These are phyloP conservation scores for Dynastes tityus DNA, from an alignment of 2,888 invertebrate genomes.

Conservation along the genomic window DNA sequence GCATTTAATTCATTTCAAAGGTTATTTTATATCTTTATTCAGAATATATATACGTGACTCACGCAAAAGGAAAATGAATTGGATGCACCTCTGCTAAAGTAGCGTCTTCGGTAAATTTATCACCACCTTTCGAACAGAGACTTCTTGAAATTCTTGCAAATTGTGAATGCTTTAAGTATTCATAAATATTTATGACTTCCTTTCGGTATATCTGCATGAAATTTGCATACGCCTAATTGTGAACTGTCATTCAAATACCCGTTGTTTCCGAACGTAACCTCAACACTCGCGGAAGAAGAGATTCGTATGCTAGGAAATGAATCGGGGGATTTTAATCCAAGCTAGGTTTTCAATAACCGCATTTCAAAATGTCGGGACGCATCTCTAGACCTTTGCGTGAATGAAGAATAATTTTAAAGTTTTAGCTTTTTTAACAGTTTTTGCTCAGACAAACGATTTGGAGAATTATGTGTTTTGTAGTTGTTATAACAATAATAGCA, in stretches of 20 bases:
- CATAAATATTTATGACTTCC: slow-evolving; percentile 30
- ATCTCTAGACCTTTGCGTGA: no score
- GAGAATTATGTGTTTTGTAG: no score
- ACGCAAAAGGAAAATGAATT: background rate
- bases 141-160: slow-evolving; percentile 1
- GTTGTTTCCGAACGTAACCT: background rate
- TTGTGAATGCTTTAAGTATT: background rate
- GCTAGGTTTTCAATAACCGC: no score
- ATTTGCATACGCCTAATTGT: slow-evolving; percentile 33
- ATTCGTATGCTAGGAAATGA: background rate
- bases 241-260: slow-evolving; percentile 5
- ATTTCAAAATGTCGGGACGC: no score
- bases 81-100: background rate
- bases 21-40: no score
- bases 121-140: background rate
- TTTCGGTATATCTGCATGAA: slow-evolving; percentile 18
- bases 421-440: no score
- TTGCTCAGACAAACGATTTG: no score
- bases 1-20: no score
- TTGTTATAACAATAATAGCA: no score
- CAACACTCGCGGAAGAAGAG: background rate
- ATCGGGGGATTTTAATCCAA: no score
- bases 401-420: no score
- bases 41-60: no score
- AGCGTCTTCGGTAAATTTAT: slow-evolving; percentile 5